Percentiles rank a stretch among this genome's conserved stretches.
These are phyloP conservation scores for Forpus xanthops DNA, from an alignment of 2,797 vertebrate genomes.

Conservation along the genomic window DNA sequence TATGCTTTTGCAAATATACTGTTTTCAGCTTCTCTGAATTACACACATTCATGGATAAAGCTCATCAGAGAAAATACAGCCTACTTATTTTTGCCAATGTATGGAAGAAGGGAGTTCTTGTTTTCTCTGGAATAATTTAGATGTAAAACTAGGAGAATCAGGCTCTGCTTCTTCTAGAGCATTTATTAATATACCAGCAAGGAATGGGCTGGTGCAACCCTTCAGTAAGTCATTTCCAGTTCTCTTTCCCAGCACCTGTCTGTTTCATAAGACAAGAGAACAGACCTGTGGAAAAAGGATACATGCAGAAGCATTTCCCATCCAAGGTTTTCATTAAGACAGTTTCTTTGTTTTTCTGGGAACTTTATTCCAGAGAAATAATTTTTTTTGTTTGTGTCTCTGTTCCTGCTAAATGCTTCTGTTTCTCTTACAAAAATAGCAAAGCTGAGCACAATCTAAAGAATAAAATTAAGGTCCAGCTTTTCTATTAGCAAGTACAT, in stretches of 20 bases:
- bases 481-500: background rate
- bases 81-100: background rate
- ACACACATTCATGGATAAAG: background rate
- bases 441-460: background rate
- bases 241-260: background rate
- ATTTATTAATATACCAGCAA: background rate
- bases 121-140: background rate
- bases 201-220: background rate
- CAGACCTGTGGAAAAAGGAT: background rate
- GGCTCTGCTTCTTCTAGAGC: background rate
- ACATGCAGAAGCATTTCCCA: background rate
- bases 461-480: background rate
- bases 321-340: background rate
- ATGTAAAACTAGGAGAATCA: background rate
- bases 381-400: background rate
- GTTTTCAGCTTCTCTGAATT: conserved; percentile 1
- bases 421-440: background rate
- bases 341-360: background rate
- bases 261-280: background rate
- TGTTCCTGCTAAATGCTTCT: background rate
- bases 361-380: background rate
- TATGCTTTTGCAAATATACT: background rate
- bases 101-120: background rate
- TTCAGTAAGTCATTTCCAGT: background rate
- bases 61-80: background rate